Evolutionary conservation across 2,888 invertebrate species (phyloP).

Genomic region (Andrena fulva): DNA sequence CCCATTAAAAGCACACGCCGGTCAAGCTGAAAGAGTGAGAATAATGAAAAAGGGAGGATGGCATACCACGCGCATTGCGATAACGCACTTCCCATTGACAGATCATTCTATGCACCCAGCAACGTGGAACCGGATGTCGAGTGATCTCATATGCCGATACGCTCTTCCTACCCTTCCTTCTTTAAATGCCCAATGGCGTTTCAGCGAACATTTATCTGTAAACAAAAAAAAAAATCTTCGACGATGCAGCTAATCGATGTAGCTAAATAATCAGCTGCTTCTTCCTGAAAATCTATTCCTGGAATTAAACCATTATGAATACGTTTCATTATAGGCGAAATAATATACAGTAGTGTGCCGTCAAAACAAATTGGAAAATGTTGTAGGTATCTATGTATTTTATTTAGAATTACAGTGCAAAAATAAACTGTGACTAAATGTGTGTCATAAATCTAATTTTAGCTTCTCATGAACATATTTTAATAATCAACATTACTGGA

Average conservation of each 20-base stretch:
- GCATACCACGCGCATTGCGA: constrained; percentile 75
- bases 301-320: too few species aligned
- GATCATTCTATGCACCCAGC: constrained; percentile 71
- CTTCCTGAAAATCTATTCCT: neutral
- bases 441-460: neutral
- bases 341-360: too few species aligned
- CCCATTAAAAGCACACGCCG: constrained; percentile 48
- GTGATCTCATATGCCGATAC: constrained; percentile 80
- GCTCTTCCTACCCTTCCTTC: constrained; percentile 58
- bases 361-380: too few species aligned
- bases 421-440: neutral
- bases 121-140: constrained; percentile 79
- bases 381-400: neutral
- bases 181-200: constrained; percentile 31
- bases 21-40: constrained; percentile 49
- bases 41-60: constrained; percentile 70
- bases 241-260: constrained; percentile 13
- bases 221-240: neutral
- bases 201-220: constrained; percentile 29
- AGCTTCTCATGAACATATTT: neutral
- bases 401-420: neutral
- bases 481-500: neutral
- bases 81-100: constrained; percentile 84
- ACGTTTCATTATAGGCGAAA: too few species aligned
- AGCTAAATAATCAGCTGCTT: neutral